Conservation (phyloP, 2,113 vertebrate genomes). For the Cervus canadensis region DNA sequence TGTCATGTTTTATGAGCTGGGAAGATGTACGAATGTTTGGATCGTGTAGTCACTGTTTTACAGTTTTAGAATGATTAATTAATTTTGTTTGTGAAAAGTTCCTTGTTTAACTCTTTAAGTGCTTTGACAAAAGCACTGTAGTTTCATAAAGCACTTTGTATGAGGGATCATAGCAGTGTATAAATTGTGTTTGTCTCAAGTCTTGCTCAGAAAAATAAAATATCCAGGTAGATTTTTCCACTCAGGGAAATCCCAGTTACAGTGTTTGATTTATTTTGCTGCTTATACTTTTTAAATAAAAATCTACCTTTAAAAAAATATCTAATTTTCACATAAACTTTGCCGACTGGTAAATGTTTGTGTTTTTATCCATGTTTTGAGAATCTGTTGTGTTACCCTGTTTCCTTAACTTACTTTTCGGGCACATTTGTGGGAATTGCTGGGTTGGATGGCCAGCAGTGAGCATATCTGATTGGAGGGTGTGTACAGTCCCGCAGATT, state of each 20-base stretch:
- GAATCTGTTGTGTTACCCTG: neutral
- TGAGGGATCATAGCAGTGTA: neutral
- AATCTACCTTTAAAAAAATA: neutral
- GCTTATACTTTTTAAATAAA: neutral
- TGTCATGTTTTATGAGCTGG: neutral
- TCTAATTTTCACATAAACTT: neutral
- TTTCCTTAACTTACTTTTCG: neutral
- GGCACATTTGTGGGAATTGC: neutral
- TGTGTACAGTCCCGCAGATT: neutral
- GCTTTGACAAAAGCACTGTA: neutral
- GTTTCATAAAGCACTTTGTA: neutral
- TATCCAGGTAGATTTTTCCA: neutral
- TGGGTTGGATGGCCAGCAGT: neutral
- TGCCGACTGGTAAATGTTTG: neutral
- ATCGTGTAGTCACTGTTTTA: neutral
- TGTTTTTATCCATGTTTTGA: conserved; percentile 11
- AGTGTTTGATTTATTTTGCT: neutral
- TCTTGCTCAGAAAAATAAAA: neutral
- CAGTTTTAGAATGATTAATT: conserved; percentile 20
- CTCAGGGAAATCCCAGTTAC: neutral
- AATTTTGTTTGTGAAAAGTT: conserved; percentile 29
- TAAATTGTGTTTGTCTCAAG: neutral
- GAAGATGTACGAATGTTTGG: neutral
- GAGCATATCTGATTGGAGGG: neutral
- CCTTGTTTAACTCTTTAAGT: conserved; percentile 10